Conservation (phyloP, 2,888 invertebrate genomes). For the Chrysolina haemoptera region DNA sequence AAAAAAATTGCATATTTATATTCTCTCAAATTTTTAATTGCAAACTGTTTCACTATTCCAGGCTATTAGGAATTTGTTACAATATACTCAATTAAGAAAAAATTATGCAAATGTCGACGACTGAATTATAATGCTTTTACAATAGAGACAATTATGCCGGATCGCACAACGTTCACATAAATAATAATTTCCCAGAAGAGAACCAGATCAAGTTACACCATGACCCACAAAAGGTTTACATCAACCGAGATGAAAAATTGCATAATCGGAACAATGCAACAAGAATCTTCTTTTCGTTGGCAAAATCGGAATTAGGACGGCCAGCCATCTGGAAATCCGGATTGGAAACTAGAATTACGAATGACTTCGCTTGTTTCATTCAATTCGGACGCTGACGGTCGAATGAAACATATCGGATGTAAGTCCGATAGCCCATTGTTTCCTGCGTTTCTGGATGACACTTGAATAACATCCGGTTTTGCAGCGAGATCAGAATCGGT, state of each 20-base stretch:
- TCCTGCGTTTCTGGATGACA: slow-evolving; percentile 44
- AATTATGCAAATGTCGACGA: slow-evolving; percentile 22
- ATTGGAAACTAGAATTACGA: slow-evolving; percentile 38
- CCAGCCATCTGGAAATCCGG: slow-evolving; percentile 61
- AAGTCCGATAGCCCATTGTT: slow-evolving; percentile 42
- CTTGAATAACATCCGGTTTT: slow-evolving; percentile 46
- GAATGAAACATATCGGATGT: slow-evolving; percentile 47
- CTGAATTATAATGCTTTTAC: slow-evolving; percentile 31
- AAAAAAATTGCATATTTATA: not conserved
- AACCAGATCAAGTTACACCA: slow-evolving; percentile 44
- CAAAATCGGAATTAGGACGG: slow-evolving; percentile 55
- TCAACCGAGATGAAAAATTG: slow-evolving; percentile 44
- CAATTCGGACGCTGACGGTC: slow-evolving; percentile 51
- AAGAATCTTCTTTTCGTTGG: slow-evolving; percentile 48
- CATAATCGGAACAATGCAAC: slow-evolving; percentile 48
- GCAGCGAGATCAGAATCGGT: slow-evolving; percentile 7
- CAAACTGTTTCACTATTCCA: slow-evolving; percentile 5
- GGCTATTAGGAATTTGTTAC: slow-evolving; percentile 8
- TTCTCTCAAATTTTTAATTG: not conserved
- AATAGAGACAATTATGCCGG: slow-evolving; percentile 35
- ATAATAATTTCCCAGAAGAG: slow-evolving; percentile 47
- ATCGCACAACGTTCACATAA: slow-evolving; percentile 26
- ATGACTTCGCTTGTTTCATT: slow-evolving; percentile 21
- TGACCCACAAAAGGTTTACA: slow-evolving; percentile 46
- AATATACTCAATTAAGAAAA: slow-evolving; percentile 24